Conservation (phyloP, 1,140 invertebrate species). For the Ceratina australensis region DNA sequence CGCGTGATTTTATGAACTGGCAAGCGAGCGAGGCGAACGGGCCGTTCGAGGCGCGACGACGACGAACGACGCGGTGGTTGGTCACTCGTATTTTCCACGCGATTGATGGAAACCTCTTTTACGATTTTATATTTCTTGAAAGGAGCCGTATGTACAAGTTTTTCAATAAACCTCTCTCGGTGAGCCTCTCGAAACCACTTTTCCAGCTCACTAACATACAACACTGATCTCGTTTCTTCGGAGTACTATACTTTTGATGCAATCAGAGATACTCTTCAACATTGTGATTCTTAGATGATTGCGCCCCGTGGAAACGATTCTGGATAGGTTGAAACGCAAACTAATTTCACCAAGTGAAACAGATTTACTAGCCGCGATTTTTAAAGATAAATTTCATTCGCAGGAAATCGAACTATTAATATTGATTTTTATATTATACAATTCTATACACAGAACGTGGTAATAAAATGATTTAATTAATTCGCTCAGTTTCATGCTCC, state of each 20-base stretch:
- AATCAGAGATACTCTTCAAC: constrained; percentile 36
- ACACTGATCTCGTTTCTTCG: constrained; percentile 48
- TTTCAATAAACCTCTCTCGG: constrained; percentile 41
- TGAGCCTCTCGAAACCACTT: constrained; percentile 51
- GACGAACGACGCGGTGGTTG: no score
- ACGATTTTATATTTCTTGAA: constrained; percentile 35
- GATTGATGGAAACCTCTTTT: constrained; percentile 1
- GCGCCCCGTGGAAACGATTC: no score
- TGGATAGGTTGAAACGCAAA: background rate
- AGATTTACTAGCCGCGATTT: background rate
- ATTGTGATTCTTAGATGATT: constrained; percentile 23
- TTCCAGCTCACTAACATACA: constrained; percentile 49
- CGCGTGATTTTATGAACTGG: background rate
- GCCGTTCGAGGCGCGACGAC: background rate
- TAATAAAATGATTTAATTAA: no score
- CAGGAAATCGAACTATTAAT: no score
- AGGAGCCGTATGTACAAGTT: background rate
- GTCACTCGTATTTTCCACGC: constrained; percentile 7
- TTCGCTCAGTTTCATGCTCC: no score
- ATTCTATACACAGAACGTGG: no score
- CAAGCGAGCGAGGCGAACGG: background rate
- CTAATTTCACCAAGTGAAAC: background rate
- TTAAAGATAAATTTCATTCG: no score
- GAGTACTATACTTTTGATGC: constrained; percentile 27
- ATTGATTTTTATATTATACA: no score